Percentiles rank a stretch among this genome's conserved stretches.
Conservation (phyloP, 2,113 vertebrate genomes). For the Pterophyllum scalare region DNA sequence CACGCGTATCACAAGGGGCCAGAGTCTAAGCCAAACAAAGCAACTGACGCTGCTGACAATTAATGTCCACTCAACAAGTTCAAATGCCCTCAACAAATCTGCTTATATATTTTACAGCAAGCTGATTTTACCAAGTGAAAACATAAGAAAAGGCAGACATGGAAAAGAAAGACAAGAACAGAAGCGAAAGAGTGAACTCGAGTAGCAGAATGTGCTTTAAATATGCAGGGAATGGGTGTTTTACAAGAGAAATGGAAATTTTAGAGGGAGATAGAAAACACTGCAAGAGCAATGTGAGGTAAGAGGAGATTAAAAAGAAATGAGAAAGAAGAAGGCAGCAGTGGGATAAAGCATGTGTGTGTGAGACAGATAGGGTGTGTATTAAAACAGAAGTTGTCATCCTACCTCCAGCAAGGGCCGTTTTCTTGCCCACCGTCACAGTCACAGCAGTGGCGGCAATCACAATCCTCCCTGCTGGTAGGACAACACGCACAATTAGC, state of each 20-base stretch:
- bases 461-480: conserved; percentile 82
- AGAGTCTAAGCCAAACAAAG: not conserved
- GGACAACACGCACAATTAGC: conserved; percentile 50
- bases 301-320: not conserved
- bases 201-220: not conserved
- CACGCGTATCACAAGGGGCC: not conserved
- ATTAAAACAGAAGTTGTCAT: conserved; percentile 7
- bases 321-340: not conserved
- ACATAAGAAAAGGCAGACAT: not conserved
- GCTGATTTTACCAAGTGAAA: not conserved
- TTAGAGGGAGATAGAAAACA: not conserved
- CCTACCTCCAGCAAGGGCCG: conserved; percentile 95
- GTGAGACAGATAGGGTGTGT: not conserved
- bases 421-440: conserved; percentile 88
- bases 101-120: not conserved
- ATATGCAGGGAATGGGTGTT: not conserved
- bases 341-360: not conserved
- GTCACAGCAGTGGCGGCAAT: conserved; percentile 88
- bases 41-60: not conserved
- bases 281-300: not conserved
- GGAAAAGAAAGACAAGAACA: not conserved
- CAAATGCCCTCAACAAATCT: not conserved
- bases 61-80: not conserved
- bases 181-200: not conserved
- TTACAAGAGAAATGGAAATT: not conserved